These are phyloP conservation scores for Aldrovandia affinis DNA, from an alignment of 2,797 vertebrate genomes.

Conservation along the genomic window DNA sequence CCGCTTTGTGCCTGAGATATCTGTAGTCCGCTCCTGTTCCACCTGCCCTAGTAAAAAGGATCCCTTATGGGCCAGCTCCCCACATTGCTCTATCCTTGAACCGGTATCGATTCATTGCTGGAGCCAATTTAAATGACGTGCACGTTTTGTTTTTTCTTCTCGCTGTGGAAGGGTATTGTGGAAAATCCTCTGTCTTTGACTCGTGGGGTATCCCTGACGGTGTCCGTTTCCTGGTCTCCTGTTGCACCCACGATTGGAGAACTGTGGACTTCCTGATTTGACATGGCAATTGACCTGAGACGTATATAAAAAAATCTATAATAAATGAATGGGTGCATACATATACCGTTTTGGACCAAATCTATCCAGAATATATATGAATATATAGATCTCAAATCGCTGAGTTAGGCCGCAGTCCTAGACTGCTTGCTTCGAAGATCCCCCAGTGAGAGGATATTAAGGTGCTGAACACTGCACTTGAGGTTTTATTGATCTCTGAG, in stretches of 20 bases:
- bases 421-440: neutral
- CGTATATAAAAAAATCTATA: too few relatives aligned
- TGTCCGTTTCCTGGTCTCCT: too few relatives aligned
- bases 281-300: too few relatives aligned
- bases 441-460: neutral
- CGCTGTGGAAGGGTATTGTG: too few relatives aligned
- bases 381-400: neutral
- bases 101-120: conserved; percentile 56
- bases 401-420: neutral
- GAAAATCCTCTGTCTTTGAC: too few relatives aligned
- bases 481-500: neutral
- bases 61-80: conserved; percentile 49
- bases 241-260: too few relatives aligned
- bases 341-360: too few relatives aligned
- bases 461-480: neutral
- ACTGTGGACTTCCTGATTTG: too few relatives aligned
- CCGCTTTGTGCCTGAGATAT: conserved; percentile 78
- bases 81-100: conserved; percentile 40
- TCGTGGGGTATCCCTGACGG: too few relatives aligned
- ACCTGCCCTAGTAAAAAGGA: conserved; percentile 59
- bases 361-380: too few relatives aligned
- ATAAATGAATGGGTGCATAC: too few relatives aligned
- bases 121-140: conserved; percentile 43
- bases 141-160: conserved; percentile 41
- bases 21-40: conserved; percentile 78